A percentile compares a stretch with the other conserved stretches of the same genome.
Evolutionary conservation across 2,888 invertebrate species (phyloP).

Genomic region (Drosophila dives): DNA sequence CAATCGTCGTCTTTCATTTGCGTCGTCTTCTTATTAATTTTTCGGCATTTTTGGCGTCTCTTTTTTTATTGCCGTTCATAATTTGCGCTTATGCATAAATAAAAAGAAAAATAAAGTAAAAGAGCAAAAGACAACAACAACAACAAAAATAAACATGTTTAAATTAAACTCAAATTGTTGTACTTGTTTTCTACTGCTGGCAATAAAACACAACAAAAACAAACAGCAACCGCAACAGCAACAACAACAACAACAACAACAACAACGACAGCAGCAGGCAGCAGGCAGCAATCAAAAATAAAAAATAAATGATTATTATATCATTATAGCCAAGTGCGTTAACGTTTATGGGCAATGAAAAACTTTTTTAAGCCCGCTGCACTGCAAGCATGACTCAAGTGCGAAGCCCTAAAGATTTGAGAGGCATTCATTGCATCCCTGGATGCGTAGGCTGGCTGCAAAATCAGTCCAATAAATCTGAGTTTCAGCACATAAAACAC

Average conservation of each 20-base stretch:
- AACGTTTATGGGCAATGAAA: slow-evolving; percentile 75
- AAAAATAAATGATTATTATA: slow-evolving; percentile 59
- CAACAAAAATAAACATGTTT: slow-evolving; percentile 28
- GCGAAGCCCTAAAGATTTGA: slow-evolving; percentile 11
- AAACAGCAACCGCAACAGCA: background rate
- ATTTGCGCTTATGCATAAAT: slow-evolving; percentile 69
- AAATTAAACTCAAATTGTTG: slow-evolving; percentile 65
- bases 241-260: slow-evolving; percentile 19
- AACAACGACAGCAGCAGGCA: background rate
- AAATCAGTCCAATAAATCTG: slow-evolving; percentile 1
- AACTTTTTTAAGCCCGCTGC: slow-evolving; percentile 40
- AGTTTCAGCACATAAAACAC: slow-evolving; percentile 38
- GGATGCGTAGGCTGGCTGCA: background rate
- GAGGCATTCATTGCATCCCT: background rate
- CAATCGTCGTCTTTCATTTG: slow-evolving; percentile 1
- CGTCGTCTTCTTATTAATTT: slow-evolving; percentile 55
- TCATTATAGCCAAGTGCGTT: slow-evolving; percentile 70
- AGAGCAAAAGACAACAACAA: background rate
- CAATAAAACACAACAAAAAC: slow-evolving; percentile 47
- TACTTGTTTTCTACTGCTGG: slow-evolving; percentile 52
- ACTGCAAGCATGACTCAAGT: slow-evolving; percentile 35
- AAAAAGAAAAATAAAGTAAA: slow-evolving; percentile 9
- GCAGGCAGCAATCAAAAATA: slow-evolving; percentile 23
- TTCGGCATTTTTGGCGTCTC: slow-evolving; percentile 26
- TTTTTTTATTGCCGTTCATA: slow-evolving; percentile 54